Conservation (phyloP, 2,888 invertebrate genomes). For the Pammene aurita region DNA sequence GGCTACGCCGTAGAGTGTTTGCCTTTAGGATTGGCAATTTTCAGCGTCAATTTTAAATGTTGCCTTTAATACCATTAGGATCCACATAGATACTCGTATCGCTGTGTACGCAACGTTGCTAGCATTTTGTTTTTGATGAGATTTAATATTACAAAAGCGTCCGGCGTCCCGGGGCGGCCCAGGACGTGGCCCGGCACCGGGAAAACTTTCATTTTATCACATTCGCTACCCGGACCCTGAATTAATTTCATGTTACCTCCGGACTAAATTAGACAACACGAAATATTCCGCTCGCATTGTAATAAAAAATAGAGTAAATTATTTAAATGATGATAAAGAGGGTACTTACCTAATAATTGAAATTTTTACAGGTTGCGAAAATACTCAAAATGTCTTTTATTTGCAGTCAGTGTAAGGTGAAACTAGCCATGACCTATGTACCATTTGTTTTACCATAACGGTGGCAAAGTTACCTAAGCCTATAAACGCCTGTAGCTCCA, state of each 20-base stretch:
- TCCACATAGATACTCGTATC: not conserved
- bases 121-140: conserved; percentile 28
- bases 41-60: conserved; percentile 2
- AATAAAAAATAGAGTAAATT: not conserved
- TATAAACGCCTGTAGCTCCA: too few species aligned
- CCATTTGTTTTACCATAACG: too few species aligned
- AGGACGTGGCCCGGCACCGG: not conserved
- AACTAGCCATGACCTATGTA: too few species aligned
- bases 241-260: conserved; percentile 36
- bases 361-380: not conserved
- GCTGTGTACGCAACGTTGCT: not conserved
- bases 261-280: conserved; percentile 33
- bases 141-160: conserved; percentile 32
- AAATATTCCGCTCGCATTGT: conserved; percentile 33
- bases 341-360: not conserved
- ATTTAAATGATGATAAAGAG: not conserved
- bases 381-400: not conserved
- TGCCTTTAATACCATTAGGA: conserved; percentile 8
- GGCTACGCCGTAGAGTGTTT: conserved; percentile 25
- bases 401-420: too few species aligned
- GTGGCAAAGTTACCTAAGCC: too few species aligned
- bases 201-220: conserved; percentile 37
- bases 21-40: conserved; percentile 18
- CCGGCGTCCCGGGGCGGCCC: not conserved
- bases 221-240: conserved; percentile 28